These are phyloP conservation scores for Gonioctena quinquepunctata DNA, from an alignment of 1,140 invertebrate species.

Conservation along the genomic window DNA sequence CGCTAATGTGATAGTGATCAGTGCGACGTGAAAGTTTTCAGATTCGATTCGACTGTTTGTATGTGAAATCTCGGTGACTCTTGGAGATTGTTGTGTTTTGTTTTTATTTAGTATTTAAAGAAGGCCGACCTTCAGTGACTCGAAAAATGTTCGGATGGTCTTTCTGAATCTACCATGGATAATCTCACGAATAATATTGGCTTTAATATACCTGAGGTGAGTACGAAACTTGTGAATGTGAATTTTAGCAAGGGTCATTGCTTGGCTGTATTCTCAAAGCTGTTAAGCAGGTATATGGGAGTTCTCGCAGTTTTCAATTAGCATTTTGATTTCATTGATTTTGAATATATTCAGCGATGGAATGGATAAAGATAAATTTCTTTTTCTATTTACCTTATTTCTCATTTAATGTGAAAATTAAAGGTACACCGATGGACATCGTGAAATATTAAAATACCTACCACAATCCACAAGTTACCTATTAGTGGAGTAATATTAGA, in stretches of 20 bases:
- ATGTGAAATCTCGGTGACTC: background rate
- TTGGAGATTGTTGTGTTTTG: background rate
- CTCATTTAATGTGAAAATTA: too few species aligned
- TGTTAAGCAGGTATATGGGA: background rate
- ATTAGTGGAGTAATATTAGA: too few species aligned
- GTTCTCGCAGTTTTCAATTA: background rate
- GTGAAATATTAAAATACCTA: too few species aligned
- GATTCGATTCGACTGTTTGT: background rate
- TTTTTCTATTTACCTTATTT: too few species aligned
- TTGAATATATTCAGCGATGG: too few species aligned
- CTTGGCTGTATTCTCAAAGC: background rate
- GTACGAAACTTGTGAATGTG: background rate
- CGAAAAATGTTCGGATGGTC: slow-evolving; percentile 5
- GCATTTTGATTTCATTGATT: background rate
- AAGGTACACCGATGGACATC: too few species aligned
- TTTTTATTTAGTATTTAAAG: background rate
- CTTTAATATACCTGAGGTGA: slow-evolving; percentile 41
- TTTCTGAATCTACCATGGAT: slow-evolving; percentile 31
- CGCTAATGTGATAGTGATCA: background rate
- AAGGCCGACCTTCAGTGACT: background rate
- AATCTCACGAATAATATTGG: slow-evolving; percentile 40
- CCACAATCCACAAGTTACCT: too few species aligned
- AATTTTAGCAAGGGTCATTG: background rate
- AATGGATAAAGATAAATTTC: too few species aligned
- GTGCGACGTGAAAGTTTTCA: background rate